Evolutionary conservation across 2,888 invertebrate species (phyloP).

Genomic region (Tortrix viridana): DNA sequence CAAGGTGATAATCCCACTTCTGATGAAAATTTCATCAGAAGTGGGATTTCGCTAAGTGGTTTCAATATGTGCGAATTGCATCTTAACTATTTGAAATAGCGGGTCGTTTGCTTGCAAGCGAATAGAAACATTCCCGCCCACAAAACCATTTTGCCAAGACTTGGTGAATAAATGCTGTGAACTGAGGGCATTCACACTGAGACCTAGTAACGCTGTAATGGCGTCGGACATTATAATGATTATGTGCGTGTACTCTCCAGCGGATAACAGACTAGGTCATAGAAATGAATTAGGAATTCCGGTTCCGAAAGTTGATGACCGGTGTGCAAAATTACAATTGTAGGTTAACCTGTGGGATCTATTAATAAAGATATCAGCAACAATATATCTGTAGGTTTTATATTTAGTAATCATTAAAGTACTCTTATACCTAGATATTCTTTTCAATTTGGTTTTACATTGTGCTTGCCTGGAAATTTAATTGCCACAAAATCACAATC

Average conservation of each 20-base stretch:
- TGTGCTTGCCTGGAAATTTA: too few relatives aligned
- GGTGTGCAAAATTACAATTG: neutral
- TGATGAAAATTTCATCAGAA: slow-evolving; percentile 3
- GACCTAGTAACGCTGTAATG: slow-evolving; percentile 30
- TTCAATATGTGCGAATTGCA: neutral
- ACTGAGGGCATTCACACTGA: slow-evolving; percentile 32
- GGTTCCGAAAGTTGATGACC: slow-evolving; percentile 5
- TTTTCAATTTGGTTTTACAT: too few relatives aligned
- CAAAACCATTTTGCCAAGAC: slow-evolving; percentile 12
- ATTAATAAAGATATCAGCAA: too few relatives aligned
- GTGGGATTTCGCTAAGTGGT: neutral
- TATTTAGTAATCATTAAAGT: too few relatives aligned
- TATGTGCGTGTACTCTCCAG: slow-evolving; percentile 10
- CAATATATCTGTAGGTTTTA: too few relatives aligned
- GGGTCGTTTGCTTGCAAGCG: slow-evolving; percentile 1
- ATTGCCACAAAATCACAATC: too few relatives aligned
- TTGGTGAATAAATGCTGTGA: slow-evolving; percentile 19
- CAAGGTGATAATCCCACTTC: neutral
- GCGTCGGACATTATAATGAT: slow-evolving; percentile 12
- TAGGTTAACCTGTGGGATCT: too few relatives aligned
- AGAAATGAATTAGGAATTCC: slow-evolving; percentile 19
- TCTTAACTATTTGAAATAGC: neutral
- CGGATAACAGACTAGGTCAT: slow-evolving; percentile 31
- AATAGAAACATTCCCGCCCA: slow-evolving; percentile 10
- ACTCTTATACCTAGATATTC: too few relatives aligned